phyloP scores from a whole-genome alignment of 2,888 invertebrate species.

The Amblyteles armatorius region DNA sequence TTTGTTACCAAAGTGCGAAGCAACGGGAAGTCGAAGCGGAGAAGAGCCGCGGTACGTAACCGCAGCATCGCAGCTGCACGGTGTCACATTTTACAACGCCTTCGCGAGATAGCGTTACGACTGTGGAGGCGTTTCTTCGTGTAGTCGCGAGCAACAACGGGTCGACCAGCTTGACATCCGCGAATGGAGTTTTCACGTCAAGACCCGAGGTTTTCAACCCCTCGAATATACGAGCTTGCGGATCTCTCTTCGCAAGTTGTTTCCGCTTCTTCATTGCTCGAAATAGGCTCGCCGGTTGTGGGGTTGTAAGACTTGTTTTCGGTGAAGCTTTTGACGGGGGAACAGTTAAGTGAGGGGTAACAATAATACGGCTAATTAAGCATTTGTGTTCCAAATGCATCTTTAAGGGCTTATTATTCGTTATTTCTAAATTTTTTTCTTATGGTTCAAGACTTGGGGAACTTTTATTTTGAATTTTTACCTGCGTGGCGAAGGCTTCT shows the following conservation, averaged over 20 bases:
- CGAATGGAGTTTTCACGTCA: conserved; percentile 11
- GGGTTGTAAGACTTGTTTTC: neutral
- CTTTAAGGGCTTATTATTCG: no score
- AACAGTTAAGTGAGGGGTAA: neutral
- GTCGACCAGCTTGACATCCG: neutral
- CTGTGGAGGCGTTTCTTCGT: conserved; percentile 37
- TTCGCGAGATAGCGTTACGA: conserved; percentile 65
- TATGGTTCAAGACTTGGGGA: no score
- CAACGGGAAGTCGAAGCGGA: conserved; percentile 37
- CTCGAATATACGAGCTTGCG: neutral
- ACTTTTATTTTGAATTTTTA: no score
- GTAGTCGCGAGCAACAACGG: neutral
- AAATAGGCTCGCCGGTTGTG: neutral
- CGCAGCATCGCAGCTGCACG: conserved; percentile 73
- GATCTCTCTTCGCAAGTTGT: neutral
- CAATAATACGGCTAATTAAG: neutral
- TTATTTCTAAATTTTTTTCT: no score
- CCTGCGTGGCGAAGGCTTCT: no score
- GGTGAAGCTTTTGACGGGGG: neutral
- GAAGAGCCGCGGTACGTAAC: neutral
- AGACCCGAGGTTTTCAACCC: conserved; percentile 19
- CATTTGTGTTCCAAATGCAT: no score
- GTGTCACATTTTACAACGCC: conserved; percentile 78
- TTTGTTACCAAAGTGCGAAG: conserved; percentile 30
- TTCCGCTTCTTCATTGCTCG: neutral